These are phyloP conservation scores for Trissolcus japonicus DNA, from an alignment of 2,888 invertebrate species.

Conservation along the genomic window DNA sequence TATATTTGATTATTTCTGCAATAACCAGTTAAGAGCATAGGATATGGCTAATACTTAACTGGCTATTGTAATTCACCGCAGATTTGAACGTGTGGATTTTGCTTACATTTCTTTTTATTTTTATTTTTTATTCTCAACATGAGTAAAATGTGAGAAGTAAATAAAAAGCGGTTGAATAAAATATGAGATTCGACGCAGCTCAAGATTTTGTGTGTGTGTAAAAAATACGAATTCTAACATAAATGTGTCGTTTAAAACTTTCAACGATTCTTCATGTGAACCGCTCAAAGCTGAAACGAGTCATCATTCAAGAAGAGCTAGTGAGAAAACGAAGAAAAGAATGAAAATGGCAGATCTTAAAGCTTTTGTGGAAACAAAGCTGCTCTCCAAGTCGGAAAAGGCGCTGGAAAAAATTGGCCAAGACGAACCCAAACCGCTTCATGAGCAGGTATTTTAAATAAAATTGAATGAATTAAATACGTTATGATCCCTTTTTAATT, in stretches of 20 bases:
- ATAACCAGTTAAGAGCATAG: too few species aligned
- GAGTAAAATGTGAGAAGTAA: too few species aligned
- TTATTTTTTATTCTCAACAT: too few species aligned
- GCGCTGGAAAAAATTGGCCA: constrained; percentile 92
- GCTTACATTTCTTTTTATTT: too few species aligned
- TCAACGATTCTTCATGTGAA: constrained; percentile 58
- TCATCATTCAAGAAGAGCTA: constrained; percentile 81
- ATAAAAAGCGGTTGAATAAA: background rate
- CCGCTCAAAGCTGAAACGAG: constrained; percentile 74
- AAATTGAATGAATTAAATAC: background rate
- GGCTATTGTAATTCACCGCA: too few species aligned
- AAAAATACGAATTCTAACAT: constrained; percentile 12
- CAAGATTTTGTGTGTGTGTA: background rate
- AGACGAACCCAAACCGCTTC: constrained; percentile 79
- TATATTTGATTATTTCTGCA: background rate
- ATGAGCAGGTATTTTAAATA: constrained; percentile 53
- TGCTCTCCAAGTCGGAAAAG: constrained; percentile 93
- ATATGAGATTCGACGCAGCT: constrained; percentile 22
- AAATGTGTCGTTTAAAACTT: constrained; percentile 35
- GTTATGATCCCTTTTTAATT: background rate
- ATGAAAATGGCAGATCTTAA: constrained; percentile 95
- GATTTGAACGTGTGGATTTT: too few species aligned
- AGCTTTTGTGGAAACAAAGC: constrained; percentile 93
- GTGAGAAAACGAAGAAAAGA: constrained; percentile 89
- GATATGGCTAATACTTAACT: too few species aligned